Percentiles rank a stretch among this genome's conserved stretches.
phyloP scores from a whole-genome alignment of 2,797 vertebrate species.

The Anabas testudineus region DNA sequence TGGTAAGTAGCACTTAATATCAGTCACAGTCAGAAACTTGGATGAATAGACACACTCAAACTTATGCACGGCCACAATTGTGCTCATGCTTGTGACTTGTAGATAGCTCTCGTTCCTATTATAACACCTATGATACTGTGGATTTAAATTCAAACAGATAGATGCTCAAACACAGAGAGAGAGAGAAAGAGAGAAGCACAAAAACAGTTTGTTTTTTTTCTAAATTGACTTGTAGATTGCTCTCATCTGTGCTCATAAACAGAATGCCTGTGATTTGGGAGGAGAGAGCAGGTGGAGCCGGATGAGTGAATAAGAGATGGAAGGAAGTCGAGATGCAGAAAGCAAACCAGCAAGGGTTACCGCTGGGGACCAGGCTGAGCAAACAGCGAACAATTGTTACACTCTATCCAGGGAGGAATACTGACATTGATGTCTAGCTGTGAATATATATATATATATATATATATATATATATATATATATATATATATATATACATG shows the following conservation, averaged over 20 bases:
- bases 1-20: constrained; percentile 50
- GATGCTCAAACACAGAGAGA: not conserved
- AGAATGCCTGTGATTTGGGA: constrained; percentile 20
- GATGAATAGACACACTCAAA: constrained; percentile 34
- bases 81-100: constrained; percentile 11
- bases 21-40: constrained; percentile 47
- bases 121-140: not conserved
- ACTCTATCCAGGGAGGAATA: constrained; percentile 26
- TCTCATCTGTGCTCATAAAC: constrained; percentile 25
- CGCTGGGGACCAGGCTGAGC: constrained; percentile 25
- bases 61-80: constrained; percentile 29
- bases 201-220: constrained; percentile 19
- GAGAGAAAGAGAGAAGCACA: not conserved
- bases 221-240: constrained; percentile 48
- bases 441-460: constrained; percentile 18
- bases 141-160: constrained; percentile 7
- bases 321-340: constrained; percentile 15
- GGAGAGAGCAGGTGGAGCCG: constrained; percentile 25
- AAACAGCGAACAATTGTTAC: constrained; percentile 37
- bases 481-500: constrained; percentile 4
- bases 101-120: constrained; percentile 4
- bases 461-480: constrained; percentile 6
- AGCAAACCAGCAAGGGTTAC: constrained; percentile 30
- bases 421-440: constrained; percentile 29
- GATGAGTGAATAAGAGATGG: constrained; percentile 21